Evolutionary conservation across 2,888 invertebrate species (phyloP), one percentile per base, ranked within the genome.

Genomic region (Heliconius sara): DNA sequence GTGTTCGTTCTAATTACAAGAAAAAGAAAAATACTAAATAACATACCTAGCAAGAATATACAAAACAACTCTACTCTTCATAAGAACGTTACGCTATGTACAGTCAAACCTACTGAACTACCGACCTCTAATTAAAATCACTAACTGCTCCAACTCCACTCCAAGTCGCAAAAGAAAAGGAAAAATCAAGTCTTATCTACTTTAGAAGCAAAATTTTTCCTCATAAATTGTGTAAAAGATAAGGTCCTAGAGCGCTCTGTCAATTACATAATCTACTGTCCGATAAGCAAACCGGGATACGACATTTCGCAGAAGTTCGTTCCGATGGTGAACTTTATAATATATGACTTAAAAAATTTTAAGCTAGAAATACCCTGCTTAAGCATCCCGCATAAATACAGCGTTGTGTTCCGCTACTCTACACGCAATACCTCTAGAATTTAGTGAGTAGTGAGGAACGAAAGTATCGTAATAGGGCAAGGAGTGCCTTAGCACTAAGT

Each of bases 201-300:
- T 57, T 30, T 75, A 27, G 19, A 65, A 75, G 74, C 39, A 19
- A 43, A 43, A 22, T 65, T 43, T 27, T 43, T 43, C n/a, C 57
- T n/a, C 34, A 57, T 5, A 68, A 73, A 73, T 34, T 57, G 9
- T 73, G 30, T 22, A 57, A 30, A 57, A 73, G 57, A 43, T 30
- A 34, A 52, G 30, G 22, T 13, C 72, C 60, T 30, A 73, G 72
- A 57, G 57, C 72, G 43, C 75, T 68, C 67, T 79, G 68, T 75
- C 74, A 79, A 78, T 78, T 76, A 79, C 71, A 70, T 80, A 74
- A 74, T 65, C 63, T 70, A 47, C 57, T 65, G 66, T 60, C 57
- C 72, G 27, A 70, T 60, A 60, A 67, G 30, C 10, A 67, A 66
- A 27, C 66, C 34, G 30, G 66, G 66, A 67, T 34, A 34, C 30